Percentiles rank a stretch among this genome's conserved stretches.
phyloP scores from a whole-genome alignment of 2,888 invertebrate species.

The Tetrapedia diversipes region DNA sequence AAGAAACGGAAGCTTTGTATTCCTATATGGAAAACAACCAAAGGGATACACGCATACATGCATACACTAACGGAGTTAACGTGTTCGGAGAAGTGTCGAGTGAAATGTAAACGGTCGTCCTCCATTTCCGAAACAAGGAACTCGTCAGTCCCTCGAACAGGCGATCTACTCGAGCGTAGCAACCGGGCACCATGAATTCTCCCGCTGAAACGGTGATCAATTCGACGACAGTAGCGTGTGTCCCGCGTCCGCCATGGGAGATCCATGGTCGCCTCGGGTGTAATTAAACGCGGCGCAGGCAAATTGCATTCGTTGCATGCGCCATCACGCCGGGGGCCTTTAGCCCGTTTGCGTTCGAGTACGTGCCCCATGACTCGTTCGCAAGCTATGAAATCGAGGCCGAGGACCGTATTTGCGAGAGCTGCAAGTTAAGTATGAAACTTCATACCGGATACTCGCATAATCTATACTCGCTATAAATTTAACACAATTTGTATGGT shows the following conservation, averaged over 20 bases:
- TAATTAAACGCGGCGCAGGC: conserved; percentile 65
- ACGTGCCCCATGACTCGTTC: conserved; percentile 54
- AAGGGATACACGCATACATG: no score
- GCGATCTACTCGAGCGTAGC: conserved; percentile 7
- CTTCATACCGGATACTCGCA: no score
- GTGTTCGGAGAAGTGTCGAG: background rate
- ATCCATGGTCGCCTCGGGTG: conserved; percentile 28
- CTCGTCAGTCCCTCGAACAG: background rate
- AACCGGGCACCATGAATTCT: background rate
- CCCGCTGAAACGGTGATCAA: background rate
- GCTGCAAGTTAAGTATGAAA: no score
- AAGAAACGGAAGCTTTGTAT: no score
- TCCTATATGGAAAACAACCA: no score
- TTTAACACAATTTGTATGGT: no score
- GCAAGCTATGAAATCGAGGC: background rate
- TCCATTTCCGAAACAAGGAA: background rate
- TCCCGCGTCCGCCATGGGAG: background rate
- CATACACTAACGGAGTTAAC: background rate
- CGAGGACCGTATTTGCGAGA: background rate
- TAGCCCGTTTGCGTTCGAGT: conserved; percentile 62
- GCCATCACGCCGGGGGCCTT: conserved; percentile 30
- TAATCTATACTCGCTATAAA: no score
- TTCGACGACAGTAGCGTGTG: conserved; percentile 28
- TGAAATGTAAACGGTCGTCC: background rate
- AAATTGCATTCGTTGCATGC: conserved; percentile 62